Percentiles rank a stretch among this genome's conserved stretches.
Evolutionary conservation across 2,113 vertebrate species (phyloP).

Genomic region (Nansenia antarctica): DNA sequence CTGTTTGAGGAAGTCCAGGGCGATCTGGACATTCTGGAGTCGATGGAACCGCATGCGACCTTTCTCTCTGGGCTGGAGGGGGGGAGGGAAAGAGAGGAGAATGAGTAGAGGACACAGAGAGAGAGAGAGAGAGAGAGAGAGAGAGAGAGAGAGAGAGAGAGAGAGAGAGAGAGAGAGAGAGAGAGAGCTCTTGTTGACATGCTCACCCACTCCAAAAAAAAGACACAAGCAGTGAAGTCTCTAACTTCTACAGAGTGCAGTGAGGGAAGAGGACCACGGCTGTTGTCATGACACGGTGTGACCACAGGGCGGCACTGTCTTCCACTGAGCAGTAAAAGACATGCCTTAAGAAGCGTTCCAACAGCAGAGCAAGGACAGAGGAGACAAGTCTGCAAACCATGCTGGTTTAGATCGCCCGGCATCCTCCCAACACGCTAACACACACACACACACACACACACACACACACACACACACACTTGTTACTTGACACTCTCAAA

Average conservation of each 20-base stretch:
- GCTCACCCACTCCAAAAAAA: too few species aligned
- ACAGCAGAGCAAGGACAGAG: slow-evolving; percentile 31
- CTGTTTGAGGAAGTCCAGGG: slow-evolving; percentile 80
- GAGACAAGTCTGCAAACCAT: slow-evolving; percentile 27
- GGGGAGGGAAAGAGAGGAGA: slow-evolving; percentile 10
- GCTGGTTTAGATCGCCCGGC: slow-evolving; percentile 18
- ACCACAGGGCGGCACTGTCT: slow-evolving; percentile 53
- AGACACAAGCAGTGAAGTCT: not conserved
- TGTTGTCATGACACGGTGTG: slow-evolving; percentile 12
- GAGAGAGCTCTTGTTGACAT: not conserved
- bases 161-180: too few species aligned
- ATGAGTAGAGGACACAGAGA: slow-evolving; percentile 6
- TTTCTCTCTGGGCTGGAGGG: slow-evolving; percentile 77
- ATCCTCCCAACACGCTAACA: slow-evolving; percentile 16
- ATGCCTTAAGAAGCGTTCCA: slow-evolving; percentile 16
- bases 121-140: too few species aligned
- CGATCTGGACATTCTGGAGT: slow-evolving; percentile 79
- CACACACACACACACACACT: slow-evolving; percentile 11
- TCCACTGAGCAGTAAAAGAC: slow-evolving; percentile 51
- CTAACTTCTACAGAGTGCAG: slow-evolving; percentile 47
- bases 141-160: too few species aligned
- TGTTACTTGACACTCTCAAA: not conserved
- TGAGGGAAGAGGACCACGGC: slow-evolving; percentile 23
- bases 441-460: slow-evolving; percentile 4
- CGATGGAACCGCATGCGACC: slow-evolving; percentile 80